Conservation (phyloP, 2,888 invertebrate genomes). For the Drosophila rubida region DNA sequence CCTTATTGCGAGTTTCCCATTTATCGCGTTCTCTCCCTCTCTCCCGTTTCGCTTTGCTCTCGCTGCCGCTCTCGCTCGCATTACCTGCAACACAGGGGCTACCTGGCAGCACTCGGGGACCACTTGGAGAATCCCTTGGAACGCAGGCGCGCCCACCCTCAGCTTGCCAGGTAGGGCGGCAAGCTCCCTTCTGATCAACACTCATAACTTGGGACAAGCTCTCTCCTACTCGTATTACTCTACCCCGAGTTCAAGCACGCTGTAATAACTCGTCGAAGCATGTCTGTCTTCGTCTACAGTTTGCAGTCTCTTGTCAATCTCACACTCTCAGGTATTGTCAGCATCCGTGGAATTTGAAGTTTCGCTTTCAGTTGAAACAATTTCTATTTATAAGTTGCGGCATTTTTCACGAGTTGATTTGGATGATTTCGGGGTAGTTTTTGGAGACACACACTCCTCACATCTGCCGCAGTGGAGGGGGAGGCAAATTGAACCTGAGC, state of each 20-base stretch:
- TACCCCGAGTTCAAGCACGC: constrained; percentile 38
- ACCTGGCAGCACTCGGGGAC: constrained; percentile 55
- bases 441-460: constrained; percentile 15
- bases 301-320: constrained; percentile 41
- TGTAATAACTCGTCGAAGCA: constrained; percentile 75
- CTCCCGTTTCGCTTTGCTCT: constrained; percentile 16
- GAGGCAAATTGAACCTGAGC: constrained; percentile 70
- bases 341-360: constrained; percentile 58
- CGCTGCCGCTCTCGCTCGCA: constrained; percentile 44
- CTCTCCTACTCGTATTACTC: constrained; percentile 58
- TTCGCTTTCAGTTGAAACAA: constrained; percentile 38
- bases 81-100: constrained; percentile 33
- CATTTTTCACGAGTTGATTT: constrained; percentile 70
- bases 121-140: constrained; percentile 15
- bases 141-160: constrained; percentile 72
- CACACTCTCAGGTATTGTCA: constrained; percentile 52
- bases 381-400: constrained; percentile 68
- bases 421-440: constrained; percentile 68
- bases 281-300: constrained; percentile 17
- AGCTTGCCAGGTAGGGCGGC: constrained; percentile 31
- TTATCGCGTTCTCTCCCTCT: constrained; percentile 32
- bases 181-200: constrained; percentile 52
- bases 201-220: constrained; percentile 73
- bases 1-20: constrained; percentile 78
- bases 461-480: constrained; percentile 59